phyloP scores from a whole-genome alignment of 2,113 vertebrate species.

The Ctenodactylus gundi region DNA sequence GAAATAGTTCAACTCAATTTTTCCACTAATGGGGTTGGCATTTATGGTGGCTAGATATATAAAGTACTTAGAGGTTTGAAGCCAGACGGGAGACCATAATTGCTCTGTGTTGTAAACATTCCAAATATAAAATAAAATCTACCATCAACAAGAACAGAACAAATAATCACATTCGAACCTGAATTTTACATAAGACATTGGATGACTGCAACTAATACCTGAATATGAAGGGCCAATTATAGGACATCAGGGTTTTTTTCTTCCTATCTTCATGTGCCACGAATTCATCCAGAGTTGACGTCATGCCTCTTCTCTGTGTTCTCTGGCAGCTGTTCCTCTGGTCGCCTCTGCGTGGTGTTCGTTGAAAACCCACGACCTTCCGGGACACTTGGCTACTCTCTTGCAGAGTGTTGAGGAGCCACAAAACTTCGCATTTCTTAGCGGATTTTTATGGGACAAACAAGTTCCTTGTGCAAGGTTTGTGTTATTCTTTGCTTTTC shows the following conservation, averaged over 20 bases:
- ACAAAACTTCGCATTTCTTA: not conserved
- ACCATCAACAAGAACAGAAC: not conserved
- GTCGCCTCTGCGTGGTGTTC: not conserved
- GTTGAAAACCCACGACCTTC: not conserved
- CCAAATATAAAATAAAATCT: not conserved
- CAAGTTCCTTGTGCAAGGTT: accelerated
- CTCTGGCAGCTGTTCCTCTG: not conserved
- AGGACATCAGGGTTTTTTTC: not conserved
- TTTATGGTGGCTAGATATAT: not conserved
- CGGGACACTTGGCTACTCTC: not conserved
- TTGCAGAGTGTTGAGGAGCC: not conserved
- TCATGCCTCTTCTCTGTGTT: not conserved
- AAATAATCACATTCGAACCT: not conserved
- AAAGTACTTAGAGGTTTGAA: not conserved
- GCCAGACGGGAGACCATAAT: not conserved
- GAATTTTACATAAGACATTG: not conserved
- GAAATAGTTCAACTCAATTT: not conserved
- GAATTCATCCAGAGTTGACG: not conserved
- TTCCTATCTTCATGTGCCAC: too few species aligned
- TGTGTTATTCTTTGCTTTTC: not conserved
- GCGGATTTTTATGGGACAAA: not conserved
- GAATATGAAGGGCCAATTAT: not conserved
- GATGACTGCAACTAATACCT: too few species aligned
- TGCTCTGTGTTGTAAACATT: not conserved
- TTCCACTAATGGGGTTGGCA: not conserved